Evolutionary conservation across 2,888 invertebrate genomes (phyloP).

Genomic region (Eupithecia tripunctaria): DNA sequence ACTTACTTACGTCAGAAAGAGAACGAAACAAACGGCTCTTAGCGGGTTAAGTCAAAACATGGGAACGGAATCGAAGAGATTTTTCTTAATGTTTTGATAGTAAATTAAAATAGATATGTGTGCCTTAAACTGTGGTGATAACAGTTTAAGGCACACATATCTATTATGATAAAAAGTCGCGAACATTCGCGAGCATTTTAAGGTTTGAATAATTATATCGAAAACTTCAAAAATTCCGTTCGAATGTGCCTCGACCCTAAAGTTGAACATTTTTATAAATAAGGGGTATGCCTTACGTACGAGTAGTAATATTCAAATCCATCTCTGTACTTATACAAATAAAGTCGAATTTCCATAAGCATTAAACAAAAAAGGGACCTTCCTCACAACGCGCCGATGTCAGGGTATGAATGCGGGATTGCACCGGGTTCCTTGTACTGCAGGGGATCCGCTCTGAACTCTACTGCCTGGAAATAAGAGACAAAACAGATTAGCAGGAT

Average conservation of each 20-base stretch:
- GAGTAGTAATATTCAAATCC: not conserved
- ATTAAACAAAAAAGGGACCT: constrained; percentile 5
- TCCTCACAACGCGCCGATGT: constrained; percentile 92
- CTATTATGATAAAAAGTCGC: too few relatives aligned
- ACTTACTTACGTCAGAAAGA: not conserved
- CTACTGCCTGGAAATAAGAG: constrained; percentile 84
- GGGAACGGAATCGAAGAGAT: too few relatives aligned
- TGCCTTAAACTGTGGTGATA: too few relatives aligned
- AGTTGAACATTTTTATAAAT: not conserved
- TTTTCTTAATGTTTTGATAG: too few relatives aligned
- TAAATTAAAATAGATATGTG: too few relatives aligned
- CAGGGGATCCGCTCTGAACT: constrained; percentile 97
- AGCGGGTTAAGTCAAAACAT: too few relatives aligned
- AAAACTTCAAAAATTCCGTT: too few relatives aligned
- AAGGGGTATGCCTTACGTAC: not conserved
- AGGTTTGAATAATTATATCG: too few relatives aligned
- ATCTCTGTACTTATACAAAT: constrained; percentile 2
- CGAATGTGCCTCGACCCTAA: too few relatives aligned
- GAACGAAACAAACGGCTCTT: not conserved
- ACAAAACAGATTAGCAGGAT: constrained; percentile 7
- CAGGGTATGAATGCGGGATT: constrained; percentile 93
- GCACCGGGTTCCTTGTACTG: constrained; percentile 94
- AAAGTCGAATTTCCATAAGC: not conserved
- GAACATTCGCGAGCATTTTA: too few relatives aligned
- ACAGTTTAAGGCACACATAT: too few relatives aligned